Base-by-base conservation (phyloP, 2,888 invertebrate genomes). In the Pristionchus japonicus region DNA sequence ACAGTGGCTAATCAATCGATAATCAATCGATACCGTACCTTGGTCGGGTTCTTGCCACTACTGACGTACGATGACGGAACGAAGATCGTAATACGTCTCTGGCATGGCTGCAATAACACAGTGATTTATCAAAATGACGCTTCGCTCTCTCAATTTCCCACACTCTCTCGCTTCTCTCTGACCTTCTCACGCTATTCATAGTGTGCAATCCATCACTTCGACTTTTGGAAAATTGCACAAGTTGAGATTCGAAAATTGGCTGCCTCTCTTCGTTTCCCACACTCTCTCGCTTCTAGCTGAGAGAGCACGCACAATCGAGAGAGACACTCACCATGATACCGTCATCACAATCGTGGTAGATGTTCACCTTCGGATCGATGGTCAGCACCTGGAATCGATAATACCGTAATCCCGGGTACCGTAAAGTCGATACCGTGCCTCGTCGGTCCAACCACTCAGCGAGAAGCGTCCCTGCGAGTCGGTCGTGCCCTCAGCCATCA, bases 341-440 rank as follows among this genome's bases (percentile, higher is more conserved):
- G 40, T 88, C 88, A n/a, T 88, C 47, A 49, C 88, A 88, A 23
- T 88, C 88, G 49, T 88, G 88, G 57, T 88, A 88, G 43, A 88
- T 88, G 43, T 88, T 87, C 17, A 88, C 31, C 52, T 88, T 74
- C 34, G 88, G 88, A 34, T 88, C 88, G 61, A 88, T 86, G 3
- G 86, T 87, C 4, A 74, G 47, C 6, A 47, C 34, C 70, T 88
- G 43, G 40, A 47, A 83, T 83, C 37, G 23, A 83, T 52, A 52
- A 23, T 84, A 47, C 61, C 52, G 47, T 64, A 37, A 37, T n/a
- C 47, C 27, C n/a, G 3, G 3, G 23, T 40, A 61, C 67, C 40
- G 47, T 64, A 31, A n/a, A n/a, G n/a, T n/a, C n/a, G n/a, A n/a
- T n/a, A n/a, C n/a, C n/a, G n/a, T 40, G 52, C 82, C 82, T 83